These are phyloP conservation scores for Apamea epomidion DNA, from an alignment of 2,888 invertebrate species.

Conservation along the genomic window DNA sequence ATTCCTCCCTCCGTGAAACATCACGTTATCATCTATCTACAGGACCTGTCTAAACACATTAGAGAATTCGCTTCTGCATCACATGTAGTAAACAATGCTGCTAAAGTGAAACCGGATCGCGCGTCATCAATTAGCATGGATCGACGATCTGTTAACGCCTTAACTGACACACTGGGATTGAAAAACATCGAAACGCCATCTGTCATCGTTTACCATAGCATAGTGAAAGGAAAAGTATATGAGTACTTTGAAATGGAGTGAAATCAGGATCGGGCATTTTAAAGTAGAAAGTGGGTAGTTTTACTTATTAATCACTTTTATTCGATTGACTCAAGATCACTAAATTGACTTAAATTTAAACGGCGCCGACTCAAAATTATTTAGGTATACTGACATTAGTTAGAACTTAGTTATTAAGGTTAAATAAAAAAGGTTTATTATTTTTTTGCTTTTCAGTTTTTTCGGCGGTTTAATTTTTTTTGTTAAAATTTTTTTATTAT, in stretches of 20 bases:
- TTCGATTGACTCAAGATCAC: too few relatives aligned
- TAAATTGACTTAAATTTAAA: too few relatives aligned
- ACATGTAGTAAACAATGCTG: slow-evolving; percentile 32
- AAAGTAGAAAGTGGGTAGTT: too few relatives aligned
- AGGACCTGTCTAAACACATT: neutral
- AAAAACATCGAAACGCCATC: slow-evolving; percentile 1
- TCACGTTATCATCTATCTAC: neutral
- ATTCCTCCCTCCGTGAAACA: neutral
- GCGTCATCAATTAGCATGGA: slow-evolving; percentile 45
- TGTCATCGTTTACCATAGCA: neutral
- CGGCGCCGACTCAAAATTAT: too few relatives aligned
- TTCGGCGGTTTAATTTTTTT: too few relatives aligned
- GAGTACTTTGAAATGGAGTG: neutral
- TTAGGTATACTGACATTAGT: too few relatives aligned
- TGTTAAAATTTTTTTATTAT: too few relatives aligned
- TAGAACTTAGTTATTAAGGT: too few relatives aligned
- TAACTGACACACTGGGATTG: slow-evolving; percentile 25
- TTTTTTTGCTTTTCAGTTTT: too few relatives aligned
- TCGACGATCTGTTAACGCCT: slow-evolving; percentile 29
- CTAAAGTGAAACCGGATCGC: slow-evolving; percentile 54
- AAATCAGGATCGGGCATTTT: too few relatives aligned
- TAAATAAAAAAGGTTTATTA: too few relatives aligned
- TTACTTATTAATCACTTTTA: too few relatives aligned
- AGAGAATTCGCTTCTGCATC: neutral
- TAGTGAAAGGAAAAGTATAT: slow-evolving; percentile 17